Conservation (phyloP, 1,140 invertebrate species). For the Anastatus disparis region DNA sequence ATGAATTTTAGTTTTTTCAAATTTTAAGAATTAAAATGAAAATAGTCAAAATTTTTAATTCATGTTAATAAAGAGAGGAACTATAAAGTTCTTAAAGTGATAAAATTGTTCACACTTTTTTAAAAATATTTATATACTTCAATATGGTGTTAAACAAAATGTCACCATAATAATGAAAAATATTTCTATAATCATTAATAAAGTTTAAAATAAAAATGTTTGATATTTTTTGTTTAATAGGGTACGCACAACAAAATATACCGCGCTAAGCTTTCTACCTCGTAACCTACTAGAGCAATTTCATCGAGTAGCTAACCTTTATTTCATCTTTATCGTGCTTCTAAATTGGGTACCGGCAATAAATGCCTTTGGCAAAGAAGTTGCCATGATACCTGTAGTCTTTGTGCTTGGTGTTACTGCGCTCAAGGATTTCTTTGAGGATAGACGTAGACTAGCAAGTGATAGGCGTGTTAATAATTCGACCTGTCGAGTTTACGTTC, state of each 20-base stretch:
- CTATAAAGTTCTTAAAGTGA: too few species aligned
- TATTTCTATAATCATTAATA: too few species aligned
- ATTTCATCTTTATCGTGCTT: slow-evolving; percentile 97
- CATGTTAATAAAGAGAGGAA: too few species aligned
- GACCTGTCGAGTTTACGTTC: slow-evolving; percentile 89
- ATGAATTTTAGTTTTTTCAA: too few species aligned
- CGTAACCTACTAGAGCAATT: slow-evolving; percentile 98
- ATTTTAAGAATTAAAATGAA: too few species aligned
- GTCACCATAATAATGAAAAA: too few species aligned
- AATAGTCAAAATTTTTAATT: too few species aligned
- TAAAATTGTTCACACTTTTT: too few species aligned
- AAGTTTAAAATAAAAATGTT: too few species aligned
- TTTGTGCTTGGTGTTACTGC: slow-evolving; percentile 97
- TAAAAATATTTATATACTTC: too few species aligned
- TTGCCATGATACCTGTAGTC: slow-evolving; percentile 93
- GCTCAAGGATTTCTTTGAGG: slow-evolving; percentile 97
- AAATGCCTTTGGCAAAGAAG: slow-evolving; percentile 95
- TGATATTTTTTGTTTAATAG: too few species aligned
- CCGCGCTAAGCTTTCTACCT: slow-evolving; percentile 91
- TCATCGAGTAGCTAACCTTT: slow-evolving; percentile 96
- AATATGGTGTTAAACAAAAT: too few species aligned
- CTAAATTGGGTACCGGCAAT: slow-evolving; percentile 94
- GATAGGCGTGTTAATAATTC: slow-evolving; percentile 95
- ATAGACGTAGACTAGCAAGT: slow-evolving; percentile 86
- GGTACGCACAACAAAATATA: slow-evolving; percentile 96